Evolutionary conservation across 2,113 vertebrate genomes (phyloP).

Genomic region (Chaetura pelagica): DNA sequence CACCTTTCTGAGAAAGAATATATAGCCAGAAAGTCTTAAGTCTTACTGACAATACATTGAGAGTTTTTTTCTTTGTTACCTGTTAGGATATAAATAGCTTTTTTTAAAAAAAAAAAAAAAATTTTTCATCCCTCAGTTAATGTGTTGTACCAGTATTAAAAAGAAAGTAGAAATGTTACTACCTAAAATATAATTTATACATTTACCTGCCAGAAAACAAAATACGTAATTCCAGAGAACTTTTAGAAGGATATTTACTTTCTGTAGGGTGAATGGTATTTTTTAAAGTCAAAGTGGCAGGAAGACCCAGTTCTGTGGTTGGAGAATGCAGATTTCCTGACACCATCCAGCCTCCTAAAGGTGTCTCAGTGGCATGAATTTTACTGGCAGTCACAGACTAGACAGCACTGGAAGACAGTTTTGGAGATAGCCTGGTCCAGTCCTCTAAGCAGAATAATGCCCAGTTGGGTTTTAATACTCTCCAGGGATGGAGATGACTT

Average conservation of each 20-base stretch:
- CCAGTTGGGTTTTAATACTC: not conserved
- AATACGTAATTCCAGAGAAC: not conserved
- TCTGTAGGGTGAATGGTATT: not conserved
- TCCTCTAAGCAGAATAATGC: not conserved
- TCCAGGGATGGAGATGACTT: not conserved
- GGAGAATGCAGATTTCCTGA: not conserved
- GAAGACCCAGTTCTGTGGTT: accelerated
- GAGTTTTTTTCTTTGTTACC: not conserved
- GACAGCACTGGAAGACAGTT: not conserved
- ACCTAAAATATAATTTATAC: not conserved
- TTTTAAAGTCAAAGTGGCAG: not conserved
- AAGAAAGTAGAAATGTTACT: not conserved
- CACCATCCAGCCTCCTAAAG: not conserved
- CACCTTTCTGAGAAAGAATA: not conserved
- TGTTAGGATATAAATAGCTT: not conserved
- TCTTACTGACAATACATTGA: not conserved
- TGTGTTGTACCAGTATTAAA: not conserved
- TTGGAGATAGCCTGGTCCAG: not conserved
- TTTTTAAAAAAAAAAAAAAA: too few species aligned
- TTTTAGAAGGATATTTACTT: not conserved
- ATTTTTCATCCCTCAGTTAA: not conserved
- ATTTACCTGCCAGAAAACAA: not conserved
- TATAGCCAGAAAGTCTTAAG: not conserved
- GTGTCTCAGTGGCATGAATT: not conserved
- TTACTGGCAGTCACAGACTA: not conserved